A percentile compares a stretch with the other conserved stretches of the same genome.
Conservation (phyloP, 2,113 vertebrate species). For the Platysteira castanea region DNA sequence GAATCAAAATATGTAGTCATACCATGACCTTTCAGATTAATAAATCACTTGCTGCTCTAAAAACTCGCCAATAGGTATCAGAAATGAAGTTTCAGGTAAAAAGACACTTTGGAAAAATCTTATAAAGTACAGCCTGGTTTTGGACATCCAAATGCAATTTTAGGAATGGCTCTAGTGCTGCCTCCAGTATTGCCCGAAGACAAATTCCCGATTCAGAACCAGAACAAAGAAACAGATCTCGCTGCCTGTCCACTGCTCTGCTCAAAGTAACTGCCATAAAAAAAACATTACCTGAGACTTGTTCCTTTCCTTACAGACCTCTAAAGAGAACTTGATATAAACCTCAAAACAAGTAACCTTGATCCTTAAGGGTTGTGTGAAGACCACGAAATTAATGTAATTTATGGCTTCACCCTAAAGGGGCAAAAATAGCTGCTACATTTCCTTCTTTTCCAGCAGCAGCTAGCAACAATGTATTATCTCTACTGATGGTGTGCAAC, state of each 20-base stretch:
- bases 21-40: not conserved
- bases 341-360: not conserved
- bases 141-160: not conserved
- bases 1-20: not conserved
- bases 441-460: not conserved
- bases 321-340: not conserved
- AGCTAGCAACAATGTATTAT: not conserved
- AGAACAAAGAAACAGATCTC: not conserved
- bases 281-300: not conserved
- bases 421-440: not conserved
- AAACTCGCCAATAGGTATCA: not conserved
- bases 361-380: not conserved
- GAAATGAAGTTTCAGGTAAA: not conserved
- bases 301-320: not conserved
- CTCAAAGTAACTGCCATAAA: not conserved
- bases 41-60: not conserved
- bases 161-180: not conserved
- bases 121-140: not conserved
- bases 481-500: not conserved
- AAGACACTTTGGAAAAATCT: not conserved
- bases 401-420: not conserved
- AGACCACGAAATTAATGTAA: not conserved
- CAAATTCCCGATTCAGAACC: not conserved
- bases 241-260: not conserved
- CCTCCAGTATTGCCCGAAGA: not conserved